A percentile compares a stretch with the other conserved stretches of the same genome.
phyloP scores from a whole-genome alignment of 2,113 vertebrate species.

The Zootoca vivipara region DNA sequence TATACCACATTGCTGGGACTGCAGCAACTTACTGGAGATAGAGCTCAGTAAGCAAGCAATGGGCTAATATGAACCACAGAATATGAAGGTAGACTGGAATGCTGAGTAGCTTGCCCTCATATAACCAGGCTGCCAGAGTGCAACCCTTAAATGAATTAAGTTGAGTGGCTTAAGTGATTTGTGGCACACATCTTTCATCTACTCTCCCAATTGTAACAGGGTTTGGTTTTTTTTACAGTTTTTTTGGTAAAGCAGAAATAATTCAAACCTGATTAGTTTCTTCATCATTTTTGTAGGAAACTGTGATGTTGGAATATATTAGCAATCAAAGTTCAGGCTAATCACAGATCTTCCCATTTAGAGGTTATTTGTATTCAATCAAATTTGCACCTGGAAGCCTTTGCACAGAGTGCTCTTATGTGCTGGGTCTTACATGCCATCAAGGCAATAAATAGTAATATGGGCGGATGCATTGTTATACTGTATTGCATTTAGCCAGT shows the following conservation, averaged over 20 bases:
- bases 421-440: background rate
- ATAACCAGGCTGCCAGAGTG: background rate
- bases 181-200: background rate
- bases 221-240: background rate
- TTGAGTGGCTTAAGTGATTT: background rate
- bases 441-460: background rate
- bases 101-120: background rate
- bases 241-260: background rate
- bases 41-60: background rate
- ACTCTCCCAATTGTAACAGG: background rate
- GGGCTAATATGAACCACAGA: background rate
- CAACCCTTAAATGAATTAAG: background rate
- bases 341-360: constrained; percentile 18
- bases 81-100: background rate
- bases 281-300: background rate
- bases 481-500: background rate
- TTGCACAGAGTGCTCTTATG: background rate
- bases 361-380: constrained; percentile 18
- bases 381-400: constrained; percentile 17
- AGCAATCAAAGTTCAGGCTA: constrained; percentile 31
- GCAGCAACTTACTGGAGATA: background rate
- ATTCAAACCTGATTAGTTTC: background rate
- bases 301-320: constrained; percentile 21
- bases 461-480: background rate
- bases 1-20: background rate